Evolutionary conservation across 2,113 vertebrate species (phyloP), one percentile per base, ranked within the genome.

Genomic region (Pardalotus punctatus): DNA sequence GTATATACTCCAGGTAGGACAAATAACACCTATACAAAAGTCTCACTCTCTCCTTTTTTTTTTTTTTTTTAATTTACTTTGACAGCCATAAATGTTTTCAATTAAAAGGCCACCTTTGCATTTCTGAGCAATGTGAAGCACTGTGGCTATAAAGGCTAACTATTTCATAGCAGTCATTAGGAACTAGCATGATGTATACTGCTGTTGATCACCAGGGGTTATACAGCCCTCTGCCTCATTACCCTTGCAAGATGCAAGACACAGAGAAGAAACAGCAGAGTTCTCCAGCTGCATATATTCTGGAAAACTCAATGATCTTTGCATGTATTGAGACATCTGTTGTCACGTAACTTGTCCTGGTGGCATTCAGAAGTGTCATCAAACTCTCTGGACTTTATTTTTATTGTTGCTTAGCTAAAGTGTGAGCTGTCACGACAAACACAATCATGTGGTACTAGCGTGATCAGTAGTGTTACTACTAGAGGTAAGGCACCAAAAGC

Each of bases 201-300:
- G 51, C 72, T 92, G 80, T n/a, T 89, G 88, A 86, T 88, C 76
- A 86, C 61, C 27, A 91, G 65, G 53, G 83, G 31, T 90, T 92
- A 88, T 51, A 67, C 56, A 96, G 77, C 69, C 83, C 89, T 89
- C 86, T 86, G 88, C 91, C 91, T 96, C 93, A 89, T 95, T 96
- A 93, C 71, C 62, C 79, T 71, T 84, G 57, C 51, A 96, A 92
- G 77, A 84, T 51, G 36, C 77, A 88, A 95, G 82, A 77, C 88
- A 88, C 92, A 93, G 76, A 96, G 71, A 82, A 93, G 88, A 79
- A 91, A 78, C 40, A 95, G 64, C 72, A 92, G 17, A 56, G 48
- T 77, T 86, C 89, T 94, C 94, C 88, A 83, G 80, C 47, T 93
- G 86, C 76, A 92, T 51, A 76, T 90, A 93, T 86, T 86, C 91